Evolutionary conservation across 2,797 vertebrate genomes (phyloP).

Genomic region (Babyrousa celebensis): DNA sequence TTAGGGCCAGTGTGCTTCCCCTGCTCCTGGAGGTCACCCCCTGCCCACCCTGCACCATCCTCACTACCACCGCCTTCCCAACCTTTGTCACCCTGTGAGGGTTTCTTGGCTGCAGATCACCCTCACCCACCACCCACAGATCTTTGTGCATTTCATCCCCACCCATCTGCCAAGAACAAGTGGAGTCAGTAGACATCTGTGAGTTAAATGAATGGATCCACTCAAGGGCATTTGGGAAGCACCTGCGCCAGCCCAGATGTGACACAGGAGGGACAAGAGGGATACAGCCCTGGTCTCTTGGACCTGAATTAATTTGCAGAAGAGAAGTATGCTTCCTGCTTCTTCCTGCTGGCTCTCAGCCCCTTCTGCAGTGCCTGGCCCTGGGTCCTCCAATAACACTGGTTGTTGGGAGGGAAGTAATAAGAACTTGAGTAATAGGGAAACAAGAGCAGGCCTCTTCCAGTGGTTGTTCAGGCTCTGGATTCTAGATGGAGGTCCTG

Average conservation of each 20-base stretch:
- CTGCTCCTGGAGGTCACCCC: neutral
- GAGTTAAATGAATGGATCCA: neutral
- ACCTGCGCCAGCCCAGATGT: neutral
- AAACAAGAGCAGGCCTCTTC: neutral
- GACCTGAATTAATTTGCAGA: too few species aligned
- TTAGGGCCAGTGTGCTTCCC: neutral
- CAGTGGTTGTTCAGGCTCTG: neutral
- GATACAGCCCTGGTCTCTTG: neutral
- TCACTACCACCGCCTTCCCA: accelerated
- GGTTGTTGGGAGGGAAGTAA: neutral
- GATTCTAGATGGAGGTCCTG: neutral
- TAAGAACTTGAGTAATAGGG: neutral
- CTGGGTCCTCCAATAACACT: neutral
- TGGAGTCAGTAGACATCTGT: too few species aligned
- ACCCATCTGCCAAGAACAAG: neutral
- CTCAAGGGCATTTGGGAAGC: neutral
- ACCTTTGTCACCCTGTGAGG: neutral
- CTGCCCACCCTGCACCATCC: too few species aligned
- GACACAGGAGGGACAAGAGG: neutral
- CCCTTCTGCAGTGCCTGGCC: neutral
- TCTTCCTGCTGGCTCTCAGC: neutral
- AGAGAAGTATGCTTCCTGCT: neutral
- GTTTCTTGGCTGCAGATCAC: neutral
- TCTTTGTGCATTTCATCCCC: neutral
- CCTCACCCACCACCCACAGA: neutral